phyloP scores from a whole-genome alignment of 2,113 vertebrate genomes.

The Numida meleagris region DNA sequence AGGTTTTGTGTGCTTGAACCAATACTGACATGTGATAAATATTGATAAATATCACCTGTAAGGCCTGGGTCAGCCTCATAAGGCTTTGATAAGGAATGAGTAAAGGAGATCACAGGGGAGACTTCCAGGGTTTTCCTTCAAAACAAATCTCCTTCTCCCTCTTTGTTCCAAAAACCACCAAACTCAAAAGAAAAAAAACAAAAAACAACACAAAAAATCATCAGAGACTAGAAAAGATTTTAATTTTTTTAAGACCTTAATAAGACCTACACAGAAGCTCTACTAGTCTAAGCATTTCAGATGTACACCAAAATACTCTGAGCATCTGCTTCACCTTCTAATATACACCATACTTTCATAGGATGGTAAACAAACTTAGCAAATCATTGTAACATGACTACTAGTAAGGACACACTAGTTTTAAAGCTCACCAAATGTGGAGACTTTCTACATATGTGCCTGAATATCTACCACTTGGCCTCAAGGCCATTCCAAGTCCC shows the following conservation, averaged over 20 bases:
- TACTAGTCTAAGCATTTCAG: background rate
- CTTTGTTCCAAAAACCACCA: background rate
- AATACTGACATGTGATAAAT: background rate
- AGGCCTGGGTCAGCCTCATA: background rate
- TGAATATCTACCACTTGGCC: slow-evolving; percentile 47
- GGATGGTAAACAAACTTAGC: background rate
- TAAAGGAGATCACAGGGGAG: background rate
- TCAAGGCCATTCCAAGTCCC: slow-evolving; percentile 61
- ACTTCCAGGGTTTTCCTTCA: background rate
- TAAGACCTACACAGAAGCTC: background rate
- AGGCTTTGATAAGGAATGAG: slow-evolving; percentile 10
- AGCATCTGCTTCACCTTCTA: background rate
- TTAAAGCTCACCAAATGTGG: slow-evolving; percentile 11
- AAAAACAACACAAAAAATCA: background rate
- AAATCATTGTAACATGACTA: background rate
- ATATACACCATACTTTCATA: rapidly evolving
- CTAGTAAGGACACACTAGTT: background rate
- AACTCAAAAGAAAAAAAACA: no score
- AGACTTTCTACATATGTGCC: background rate
- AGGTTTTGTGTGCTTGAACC: background rate
- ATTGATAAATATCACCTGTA: slow-evolving; percentile 29
- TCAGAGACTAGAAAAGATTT: background rate
- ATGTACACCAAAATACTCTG: background rate
- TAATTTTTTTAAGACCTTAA: background rate
- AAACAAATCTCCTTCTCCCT: background rate